These are phyloP conservation scores for Drosophila teissieri DNA, from an alignment of 1,140 invertebrate species.

Conservation along the genomic window DNA sequence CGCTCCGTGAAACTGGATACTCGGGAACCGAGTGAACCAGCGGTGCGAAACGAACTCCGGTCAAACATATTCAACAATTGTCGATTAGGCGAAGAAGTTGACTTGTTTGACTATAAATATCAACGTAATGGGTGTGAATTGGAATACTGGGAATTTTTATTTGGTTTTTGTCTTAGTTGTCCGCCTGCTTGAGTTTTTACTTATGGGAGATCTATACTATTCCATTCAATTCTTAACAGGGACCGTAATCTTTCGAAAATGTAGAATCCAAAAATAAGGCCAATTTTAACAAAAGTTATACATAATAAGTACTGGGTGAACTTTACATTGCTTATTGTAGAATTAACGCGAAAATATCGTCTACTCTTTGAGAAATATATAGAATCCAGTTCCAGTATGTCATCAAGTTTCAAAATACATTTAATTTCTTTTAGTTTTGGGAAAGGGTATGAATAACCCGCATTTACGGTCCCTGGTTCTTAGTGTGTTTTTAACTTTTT, in stretches of 20 bases:
- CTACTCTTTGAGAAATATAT: background rate
- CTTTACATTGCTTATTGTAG: background rate
- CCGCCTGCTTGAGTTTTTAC: conserved; percentile 15
- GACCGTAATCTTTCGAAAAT: background rate
- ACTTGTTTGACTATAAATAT: background rate
- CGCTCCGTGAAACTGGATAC: background rate
- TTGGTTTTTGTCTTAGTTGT: conserved; percentile 18
- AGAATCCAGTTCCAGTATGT: background rate
- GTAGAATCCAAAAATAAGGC: background rate
- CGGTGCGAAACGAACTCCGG: background rate
- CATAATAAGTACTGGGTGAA: background rate
- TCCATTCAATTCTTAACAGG: conserved; percentile 3
- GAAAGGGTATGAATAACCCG: background rate
- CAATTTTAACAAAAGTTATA: background rate
- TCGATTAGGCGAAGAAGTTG: background rate
- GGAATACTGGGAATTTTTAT: conserved; percentile 48
- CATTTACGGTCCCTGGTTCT: conserved; percentile 12
- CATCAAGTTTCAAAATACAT: background rate
- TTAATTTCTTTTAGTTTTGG: background rate
- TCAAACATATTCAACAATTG: background rate
- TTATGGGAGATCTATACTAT: conserved; percentile 2
- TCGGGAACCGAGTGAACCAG: background rate
- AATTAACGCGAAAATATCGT: background rate
- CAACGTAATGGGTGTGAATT: background rate
- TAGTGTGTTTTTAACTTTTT: conserved; percentile 28